Conservation (phyloP, 2,888 invertebrate species). For the Ischnura elegans region DNA sequence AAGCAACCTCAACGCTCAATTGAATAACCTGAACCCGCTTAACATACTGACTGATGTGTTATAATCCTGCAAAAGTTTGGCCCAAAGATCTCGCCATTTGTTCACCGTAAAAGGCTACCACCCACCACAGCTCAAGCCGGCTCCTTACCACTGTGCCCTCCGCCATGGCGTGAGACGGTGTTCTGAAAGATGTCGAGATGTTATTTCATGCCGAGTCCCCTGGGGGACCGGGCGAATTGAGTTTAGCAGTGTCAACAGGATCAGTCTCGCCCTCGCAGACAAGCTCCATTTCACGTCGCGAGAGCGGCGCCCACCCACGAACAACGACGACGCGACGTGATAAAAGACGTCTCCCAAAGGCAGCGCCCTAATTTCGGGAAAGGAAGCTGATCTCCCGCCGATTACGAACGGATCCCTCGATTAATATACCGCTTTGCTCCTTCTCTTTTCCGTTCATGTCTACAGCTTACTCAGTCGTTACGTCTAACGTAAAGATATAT, state of each 20-base stretch:
- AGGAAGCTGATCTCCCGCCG: neutral
- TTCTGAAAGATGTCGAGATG: neutral
- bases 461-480: too few relatives aligned
- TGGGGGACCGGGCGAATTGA: neutral
- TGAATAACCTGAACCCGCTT: too few relatives aligned
- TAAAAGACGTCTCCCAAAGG: neutral
- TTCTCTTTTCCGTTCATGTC: too few relatives aligned
- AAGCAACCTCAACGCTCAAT: too few relatives aligned
- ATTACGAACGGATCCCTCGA: neutral
- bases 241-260: slow-evolving; percentile 28
- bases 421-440: too few relatives aligned
- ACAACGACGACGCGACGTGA: too few relatives aligned
- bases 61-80: too few relatives aligned
- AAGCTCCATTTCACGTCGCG: neutral
- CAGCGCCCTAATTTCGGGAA: neutral
- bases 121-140: neutral
- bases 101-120: too few relatives aligned
- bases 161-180: neutral
- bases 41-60: too few relatives aligned
- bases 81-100: too few relatives aligned
- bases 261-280: neutral
- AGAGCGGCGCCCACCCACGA: neutral
- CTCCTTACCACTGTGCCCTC: neutral
- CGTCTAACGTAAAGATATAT: too few relatives aligned
- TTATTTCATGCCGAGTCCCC: slow-evolving; percentile 6